A percentile compares a stretch with the other conserved stretches of the same genome.
Conservation (phyloP, 1,140 invertebrate genomes). For the Rhynchophorus ferrugineus region DNA sequence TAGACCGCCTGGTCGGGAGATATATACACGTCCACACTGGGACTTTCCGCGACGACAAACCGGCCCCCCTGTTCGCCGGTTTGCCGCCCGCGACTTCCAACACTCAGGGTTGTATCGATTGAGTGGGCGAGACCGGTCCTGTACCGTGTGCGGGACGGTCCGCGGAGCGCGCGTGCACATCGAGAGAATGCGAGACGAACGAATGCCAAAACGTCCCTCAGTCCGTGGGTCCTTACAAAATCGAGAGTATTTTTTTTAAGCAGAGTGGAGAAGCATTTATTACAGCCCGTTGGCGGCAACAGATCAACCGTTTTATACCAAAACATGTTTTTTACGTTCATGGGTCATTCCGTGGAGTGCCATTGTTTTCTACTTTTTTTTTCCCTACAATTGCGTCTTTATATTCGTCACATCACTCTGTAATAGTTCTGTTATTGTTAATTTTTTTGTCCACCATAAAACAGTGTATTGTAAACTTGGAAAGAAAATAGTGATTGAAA, state of each 20-base stretch:
- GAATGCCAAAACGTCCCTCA: conserved; percentile 26
- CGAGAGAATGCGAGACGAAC: conserved; percentile 21
- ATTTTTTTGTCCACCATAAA: conserved; percentile 27
- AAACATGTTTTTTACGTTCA: conserved; percentile 26
- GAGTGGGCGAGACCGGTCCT: conserved; percentile 12
- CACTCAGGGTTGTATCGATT: conserved; percentile 32
- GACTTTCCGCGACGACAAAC: conserved; percentile 23
- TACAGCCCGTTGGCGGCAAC: conserved; percentile 20
- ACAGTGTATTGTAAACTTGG: conserved; percentile 23
- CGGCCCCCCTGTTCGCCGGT: conserved; percentile 20
- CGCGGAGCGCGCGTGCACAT: conserved; percentile 20
- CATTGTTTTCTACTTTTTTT: conserved; percentile 31
- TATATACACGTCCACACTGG: conserved; percentile 16
- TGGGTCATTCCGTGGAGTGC: conserved; percentile 29
- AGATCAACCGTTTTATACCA: conserved; percentile 30
- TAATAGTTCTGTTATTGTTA: conserved; percentile 17
- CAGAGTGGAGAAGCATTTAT: conserved; percentile 34
- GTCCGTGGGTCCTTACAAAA: conserved; percentile 26
- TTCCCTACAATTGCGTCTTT: conserved; percentile 14
- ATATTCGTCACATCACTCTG: conserved; percentile 2
- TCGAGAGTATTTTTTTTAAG: conserved; percentile 31
- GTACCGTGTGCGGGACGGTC: conserved; percentile 1
- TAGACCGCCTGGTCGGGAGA: conserved; percentile 13
- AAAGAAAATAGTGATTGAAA: conserved; percentile 32
- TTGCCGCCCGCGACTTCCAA: conserved; percentile 30